Evolutionary conservation across 2,797 vertebrate species (phyloP).

Genomic region (Brachyalestes nurse): DNA sequence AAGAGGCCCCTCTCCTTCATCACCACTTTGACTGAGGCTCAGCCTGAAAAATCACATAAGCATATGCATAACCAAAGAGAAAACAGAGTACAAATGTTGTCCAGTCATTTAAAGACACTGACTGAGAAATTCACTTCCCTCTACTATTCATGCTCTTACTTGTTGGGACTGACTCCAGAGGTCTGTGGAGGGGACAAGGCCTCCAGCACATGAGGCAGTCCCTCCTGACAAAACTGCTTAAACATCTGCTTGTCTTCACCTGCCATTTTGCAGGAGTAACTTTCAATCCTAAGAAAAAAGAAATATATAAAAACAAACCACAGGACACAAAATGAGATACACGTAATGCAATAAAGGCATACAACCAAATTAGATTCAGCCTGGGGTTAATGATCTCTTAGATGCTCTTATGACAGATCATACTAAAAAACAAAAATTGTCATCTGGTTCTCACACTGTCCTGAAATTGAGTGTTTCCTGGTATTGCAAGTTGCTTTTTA

Average conservation of each 20-base stretch:
- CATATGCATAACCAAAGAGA: neutral
- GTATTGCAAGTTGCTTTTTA: no score
- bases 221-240: slow-evolving; percentile 71
- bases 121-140: neutral
- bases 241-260: slow-evolving; percentile 73
- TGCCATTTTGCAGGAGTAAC: slow-evolving; percentile 73
- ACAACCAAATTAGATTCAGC: no score
- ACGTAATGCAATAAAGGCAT: no score
- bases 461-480: no score
- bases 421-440: no score
- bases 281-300: slow-evolving; percentile 63
- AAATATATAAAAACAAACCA: neutral
- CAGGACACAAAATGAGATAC: no score
- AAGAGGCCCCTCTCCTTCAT: slow-evolving; percentile 64
- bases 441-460: no score
- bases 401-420: no score
- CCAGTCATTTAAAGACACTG: neutral
- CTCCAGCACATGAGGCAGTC: slow-evolving; percentile 66
- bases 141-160: slow-evolving; percentile 48
- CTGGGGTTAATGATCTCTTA: no score
- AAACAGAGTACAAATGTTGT: neutral
- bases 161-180: slow-evolving; percentile 65
- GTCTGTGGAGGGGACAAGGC: slow-evolving; percentile 68
- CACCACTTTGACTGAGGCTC: slow-evolving; percentile 65
- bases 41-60: slow-evolving; percentile 50